Conservation (phyloP, 2,113 vertebrate genomes). For the Falcunculus frontatus region DNA sequence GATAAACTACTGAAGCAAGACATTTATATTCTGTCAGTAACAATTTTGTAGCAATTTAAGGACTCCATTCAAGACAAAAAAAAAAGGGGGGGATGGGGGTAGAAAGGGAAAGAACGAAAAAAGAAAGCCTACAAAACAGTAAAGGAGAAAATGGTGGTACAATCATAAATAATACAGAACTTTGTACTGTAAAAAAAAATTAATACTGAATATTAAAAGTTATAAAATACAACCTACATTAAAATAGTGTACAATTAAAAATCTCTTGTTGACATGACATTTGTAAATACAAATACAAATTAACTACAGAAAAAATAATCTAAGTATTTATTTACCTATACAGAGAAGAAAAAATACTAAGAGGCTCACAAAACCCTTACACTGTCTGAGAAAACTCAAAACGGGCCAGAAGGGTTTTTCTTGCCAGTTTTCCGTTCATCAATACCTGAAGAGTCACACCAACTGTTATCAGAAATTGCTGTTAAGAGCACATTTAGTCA, state of each 20-base stretch:
- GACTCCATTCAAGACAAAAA: background rate
- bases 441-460: background rate
- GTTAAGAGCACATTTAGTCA: background rate
- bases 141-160: background rate
- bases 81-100: accelerated
- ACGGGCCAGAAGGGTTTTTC: background rate
- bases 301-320: background rate
- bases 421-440: background rate
- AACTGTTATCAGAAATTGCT: background rate
- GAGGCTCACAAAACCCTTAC: background rate
- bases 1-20: background rate
- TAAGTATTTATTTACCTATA: background rate
- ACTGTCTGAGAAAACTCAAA: background rate
- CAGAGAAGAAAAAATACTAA: background rate
- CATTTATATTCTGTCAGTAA: background rate
- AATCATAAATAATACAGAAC: background rate
- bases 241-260: background rate
- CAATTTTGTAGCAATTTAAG: background rate
- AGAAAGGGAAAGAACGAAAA: background rate
- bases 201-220: background rate
- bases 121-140: background rate
- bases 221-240: background rate
- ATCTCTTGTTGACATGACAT: background rate
- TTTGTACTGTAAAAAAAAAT: background rate
- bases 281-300: background rate